A percentile compares a stretch with the other conserved stretches of the same genome.
Evolutionary conservation across 2,797 vertebrate genomes (phyloP).

Genomic region (Megalops cyprinoides): DNA sequence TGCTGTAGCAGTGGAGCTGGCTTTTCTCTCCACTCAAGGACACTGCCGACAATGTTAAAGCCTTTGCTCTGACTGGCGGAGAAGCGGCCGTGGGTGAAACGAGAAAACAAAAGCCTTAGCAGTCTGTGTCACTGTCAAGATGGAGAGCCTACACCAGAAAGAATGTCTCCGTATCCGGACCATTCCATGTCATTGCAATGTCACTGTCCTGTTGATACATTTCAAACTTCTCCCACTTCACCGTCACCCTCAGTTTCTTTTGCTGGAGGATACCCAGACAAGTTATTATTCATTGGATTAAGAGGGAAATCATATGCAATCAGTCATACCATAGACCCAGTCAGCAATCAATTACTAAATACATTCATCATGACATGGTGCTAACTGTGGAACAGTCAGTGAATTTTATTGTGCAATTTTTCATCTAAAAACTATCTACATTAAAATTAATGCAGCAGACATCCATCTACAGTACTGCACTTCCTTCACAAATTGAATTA

Average conservation of each 20-base stretch:
- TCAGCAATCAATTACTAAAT: background rate
- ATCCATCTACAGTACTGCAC: background rate
- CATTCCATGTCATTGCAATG: background rate
- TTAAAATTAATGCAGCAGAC: background rate
- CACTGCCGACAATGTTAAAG: background rate
- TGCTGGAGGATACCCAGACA: background rate
- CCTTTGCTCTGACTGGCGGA: background rate
- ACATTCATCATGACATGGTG: too few species aligned
- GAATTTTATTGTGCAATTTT: background rate
- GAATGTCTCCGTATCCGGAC: background rate
- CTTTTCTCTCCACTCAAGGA: background rate
- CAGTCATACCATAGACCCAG: background rate
- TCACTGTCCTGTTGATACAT: background rate
- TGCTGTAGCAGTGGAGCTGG: background rate
- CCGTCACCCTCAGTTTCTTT: background rate
- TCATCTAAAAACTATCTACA: background rate
- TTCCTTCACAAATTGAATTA: background rate
- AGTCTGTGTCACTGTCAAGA: background rate
- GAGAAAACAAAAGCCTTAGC: background rate
- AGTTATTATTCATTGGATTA: background rate
- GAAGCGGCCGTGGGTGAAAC: background rate
- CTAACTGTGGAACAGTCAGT: too few species aligned
- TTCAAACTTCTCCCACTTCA: background rate
- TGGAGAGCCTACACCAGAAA: background rate
- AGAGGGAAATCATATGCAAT: background rate